phyloP scores from a whole-genome alignment of 2,888 invertebrate genomes.

The Calameuta idolon region DNA sequence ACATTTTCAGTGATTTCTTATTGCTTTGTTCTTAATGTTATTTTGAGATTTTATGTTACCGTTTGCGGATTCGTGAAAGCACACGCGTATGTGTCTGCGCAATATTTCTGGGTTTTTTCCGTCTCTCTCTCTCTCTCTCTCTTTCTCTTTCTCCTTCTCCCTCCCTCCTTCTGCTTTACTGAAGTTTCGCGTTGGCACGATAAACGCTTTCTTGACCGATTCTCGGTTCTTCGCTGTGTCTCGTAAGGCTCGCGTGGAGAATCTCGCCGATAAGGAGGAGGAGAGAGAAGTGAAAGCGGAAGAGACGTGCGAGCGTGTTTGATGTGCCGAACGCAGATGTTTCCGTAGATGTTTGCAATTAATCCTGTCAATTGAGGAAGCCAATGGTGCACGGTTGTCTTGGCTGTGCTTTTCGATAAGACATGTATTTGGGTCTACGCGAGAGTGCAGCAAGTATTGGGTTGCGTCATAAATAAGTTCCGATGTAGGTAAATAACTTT shows the following conservation, averaged over 20 bases:
- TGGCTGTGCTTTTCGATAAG: not conserved
- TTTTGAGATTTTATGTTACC: not conserved
- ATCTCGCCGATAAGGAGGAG: not conserved
- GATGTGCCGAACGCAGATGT: not conserved
- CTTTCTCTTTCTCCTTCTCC: too few species aligned
- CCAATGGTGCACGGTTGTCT: not conserved
- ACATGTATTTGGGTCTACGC: not conserved
- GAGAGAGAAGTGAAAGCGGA: not conserved
- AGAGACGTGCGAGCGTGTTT: not conserved
- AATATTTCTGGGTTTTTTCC: not conserved
- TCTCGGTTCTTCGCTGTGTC: not conserved
- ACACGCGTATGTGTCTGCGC: not conserved
- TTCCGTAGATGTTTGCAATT: not conserved
- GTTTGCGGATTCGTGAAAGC: too few species aligned
- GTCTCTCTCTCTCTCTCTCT: too few species aligned
- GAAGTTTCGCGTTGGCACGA: not conserved
- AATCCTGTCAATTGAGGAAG: not conserved
- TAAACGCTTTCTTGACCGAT: not conserved
- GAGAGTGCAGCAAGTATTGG: not conserved
- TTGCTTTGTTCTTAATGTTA: not conserved
- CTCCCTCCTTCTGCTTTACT: not conserved
- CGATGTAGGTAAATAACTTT: too few species aligned
- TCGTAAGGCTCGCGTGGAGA: not conserved
- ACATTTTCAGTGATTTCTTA: not conserved
- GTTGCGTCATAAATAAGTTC: too few species aligned